A percentile compares a stretch with the other conserved stretches of the same genome.
Evolutionary conservation across 2,113 vertebrate species (phyloP).

Genomic region (Noctilio leporinus): DNA sequence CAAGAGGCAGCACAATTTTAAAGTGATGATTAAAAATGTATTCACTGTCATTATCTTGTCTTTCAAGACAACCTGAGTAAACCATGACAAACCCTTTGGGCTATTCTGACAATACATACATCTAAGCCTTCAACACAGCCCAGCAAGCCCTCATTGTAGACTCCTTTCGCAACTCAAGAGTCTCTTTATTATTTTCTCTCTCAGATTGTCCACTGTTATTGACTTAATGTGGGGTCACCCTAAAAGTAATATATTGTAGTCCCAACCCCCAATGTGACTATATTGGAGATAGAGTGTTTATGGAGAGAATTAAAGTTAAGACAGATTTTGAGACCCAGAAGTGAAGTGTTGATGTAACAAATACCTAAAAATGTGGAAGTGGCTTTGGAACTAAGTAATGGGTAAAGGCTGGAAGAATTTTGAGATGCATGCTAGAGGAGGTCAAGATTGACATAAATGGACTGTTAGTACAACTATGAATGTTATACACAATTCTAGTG

Average conservation of each 20-base stretch:
- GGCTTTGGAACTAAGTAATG: not conserved
- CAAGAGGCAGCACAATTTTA: constrained; percentile 33
- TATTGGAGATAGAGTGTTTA: not conserved
- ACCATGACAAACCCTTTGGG: not conserved
- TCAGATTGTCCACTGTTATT: not conserved
- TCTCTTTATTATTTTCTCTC: not conserved
- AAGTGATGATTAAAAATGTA: constrained; percentile 56
- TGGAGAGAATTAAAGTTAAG: not conserved
- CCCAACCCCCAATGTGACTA: not conserved
- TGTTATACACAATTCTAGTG: not conserved
- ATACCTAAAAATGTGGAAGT: not conserved
- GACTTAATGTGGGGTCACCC: not conserved
- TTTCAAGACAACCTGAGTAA: not conserved
- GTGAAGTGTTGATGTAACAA: not conserved
- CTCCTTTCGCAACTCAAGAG: not conserved
- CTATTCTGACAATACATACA: not conserved
- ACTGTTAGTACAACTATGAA: not conserved
- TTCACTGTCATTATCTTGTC: constrained; percentile 47
- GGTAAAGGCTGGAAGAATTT: not conserved
- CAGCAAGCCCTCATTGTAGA: not conserved
- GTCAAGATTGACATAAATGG: not conserved
- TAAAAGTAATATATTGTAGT: not conserved
- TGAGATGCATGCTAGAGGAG: not conserved
- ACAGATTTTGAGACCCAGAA: not conserved
- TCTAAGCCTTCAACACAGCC: not conserved